Conservation (phyloP, 2,888 invertebrate species). For the Prosopocoilus inquinatus region DNA sequence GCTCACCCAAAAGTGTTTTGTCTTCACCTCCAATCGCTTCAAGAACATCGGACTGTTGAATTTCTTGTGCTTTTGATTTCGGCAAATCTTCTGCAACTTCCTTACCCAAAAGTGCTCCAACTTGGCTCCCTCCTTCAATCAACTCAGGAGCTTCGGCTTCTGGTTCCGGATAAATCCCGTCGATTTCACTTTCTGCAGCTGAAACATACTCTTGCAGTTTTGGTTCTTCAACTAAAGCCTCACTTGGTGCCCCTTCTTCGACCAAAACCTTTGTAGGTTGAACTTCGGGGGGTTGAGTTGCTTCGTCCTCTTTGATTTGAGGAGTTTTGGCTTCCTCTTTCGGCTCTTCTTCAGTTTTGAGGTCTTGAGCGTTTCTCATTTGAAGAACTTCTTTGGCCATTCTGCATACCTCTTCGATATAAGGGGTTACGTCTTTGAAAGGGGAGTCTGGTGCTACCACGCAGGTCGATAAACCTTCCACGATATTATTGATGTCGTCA, state of each 20-base stretch:
- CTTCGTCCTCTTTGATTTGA: too few relatives aligned
- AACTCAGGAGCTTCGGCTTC: too few relatives aligned
- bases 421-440: slow-evolving; percentile 23
- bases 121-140: background rate
- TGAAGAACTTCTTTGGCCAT: slow-evolving; percentile 23
- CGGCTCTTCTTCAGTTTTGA: slow-evolving; percentile 2
- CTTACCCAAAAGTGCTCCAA: background rate
- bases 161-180: too few relatives aligned
- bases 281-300: too few relatives aligned
- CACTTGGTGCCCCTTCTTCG: too few relatives aligned
- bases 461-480: slow-evolving; percentile 8
- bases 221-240: too few relatives aligned
- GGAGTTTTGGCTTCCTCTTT: background rate
- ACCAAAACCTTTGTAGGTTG: too few relatives aligned
- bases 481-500: slow-evolving; percentile 17
- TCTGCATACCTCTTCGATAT: slow-evolving; percentile 24
- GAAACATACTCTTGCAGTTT: too few relatives aligned
- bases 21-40: background rate
- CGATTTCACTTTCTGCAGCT: too few relatives aligned
- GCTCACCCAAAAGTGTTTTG: background rate
- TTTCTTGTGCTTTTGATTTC: background rate
- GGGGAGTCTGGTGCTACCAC: slow-evolving; percentile 21
- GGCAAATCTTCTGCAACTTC: background rate
- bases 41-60: background rate
- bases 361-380: slow-evolving; percentile 11